Base-by-base conservation (phyloP, 1,140 invertebrate species). In the Habropoda laboriosa region DNA sequence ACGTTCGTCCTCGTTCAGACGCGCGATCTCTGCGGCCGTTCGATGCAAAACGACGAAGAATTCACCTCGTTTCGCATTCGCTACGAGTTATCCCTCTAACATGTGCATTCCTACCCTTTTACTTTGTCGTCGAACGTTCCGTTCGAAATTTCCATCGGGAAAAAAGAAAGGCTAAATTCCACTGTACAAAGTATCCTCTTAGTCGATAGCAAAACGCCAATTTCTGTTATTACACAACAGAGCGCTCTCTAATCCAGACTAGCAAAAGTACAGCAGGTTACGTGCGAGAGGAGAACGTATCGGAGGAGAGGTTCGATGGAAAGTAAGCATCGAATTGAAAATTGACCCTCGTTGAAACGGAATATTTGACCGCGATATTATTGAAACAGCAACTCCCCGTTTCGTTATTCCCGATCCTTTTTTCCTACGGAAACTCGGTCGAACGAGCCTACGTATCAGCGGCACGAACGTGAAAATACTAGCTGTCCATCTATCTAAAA, bases 241-340 rank as follows among this genome's bases (percentile, higher is more conserved):
- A 18, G 27, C 12, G 30, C 2, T 57, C n/a, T n/a, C n/a, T 30
- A 7, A 30, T 38, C n/a, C 10, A 42, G 21, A 27, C 24, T 24
- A 35, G 6, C 30, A n/a, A 24, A 60, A 16, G 21, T 6, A 18
- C 21, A 7, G 8, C 10, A 32, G 12, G n/a, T 12, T 60, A 60
- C 32, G 3, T 18, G 40, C 7, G 12, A 40, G 13, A 6, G 12
- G 21, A 45, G 53, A 64, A 47, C 27, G 35, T 49, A 24, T 32
- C 27, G 4, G 12, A 58, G 5, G 21, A 47, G 60, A 10, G 21
- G 16, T 3, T 18, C 27, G 61, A 45, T 67, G 49, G 40, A 35
- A 67, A 27, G 60, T 2, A 24, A 61, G n/a, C 4, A 35, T 42
- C 53, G 32, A 68, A 77, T 47, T 49, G 74, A 70, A 70, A 77